A percentile compares a stretch with the other conserved stretches of the same genome.
phyloP scores from a whole-genome alignment of 2,797 vertebrate species.

The Enoplosus armatus region DNA sequence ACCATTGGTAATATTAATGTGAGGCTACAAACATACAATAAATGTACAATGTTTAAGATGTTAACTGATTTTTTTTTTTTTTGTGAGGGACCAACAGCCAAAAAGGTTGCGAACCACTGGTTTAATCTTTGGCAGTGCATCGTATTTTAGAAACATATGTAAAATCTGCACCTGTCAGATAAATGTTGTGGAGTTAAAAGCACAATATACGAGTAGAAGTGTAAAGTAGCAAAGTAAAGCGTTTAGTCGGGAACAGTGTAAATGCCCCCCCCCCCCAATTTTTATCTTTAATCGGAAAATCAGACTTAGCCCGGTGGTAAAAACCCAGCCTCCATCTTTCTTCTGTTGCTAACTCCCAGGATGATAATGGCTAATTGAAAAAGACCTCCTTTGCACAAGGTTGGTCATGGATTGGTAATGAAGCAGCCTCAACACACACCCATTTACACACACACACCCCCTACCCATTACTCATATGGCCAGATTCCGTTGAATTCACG shows the following conservation, averaged over 20 bases:
- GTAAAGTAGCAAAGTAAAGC: neutral
- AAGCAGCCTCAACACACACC: neutral
- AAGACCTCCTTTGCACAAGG: slow-evolving; percentile 4
- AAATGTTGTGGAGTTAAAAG: neutral
- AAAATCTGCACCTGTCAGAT: no score
- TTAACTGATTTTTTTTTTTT: no score
- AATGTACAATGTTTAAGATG: neutral
- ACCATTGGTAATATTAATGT: neutral
- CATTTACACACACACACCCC: slow-evolving; percentile 23
- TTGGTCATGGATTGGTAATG: neutral
- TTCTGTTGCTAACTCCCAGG: neutral
- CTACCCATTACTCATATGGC: neutral
- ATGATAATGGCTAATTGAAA: slow-evolving; percentile 2
- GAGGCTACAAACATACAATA: neutral
- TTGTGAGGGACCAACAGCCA: no score
- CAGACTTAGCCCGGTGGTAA: neutral
- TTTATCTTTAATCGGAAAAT: neutral
- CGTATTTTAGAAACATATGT: neutral
- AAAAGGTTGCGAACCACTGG: no score
- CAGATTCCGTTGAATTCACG: slow-evolving; percentile 42
- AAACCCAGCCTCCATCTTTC: neutral
- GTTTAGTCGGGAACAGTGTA: neutral
- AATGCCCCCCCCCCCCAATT: neutral
- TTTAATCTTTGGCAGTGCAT: neutral
- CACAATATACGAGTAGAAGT: no score